Evolutionary conservation across 2,888 invertebrate species (phyloP), one percentile per base, ranked within the genome.

Genomic region (Papilio protenor): DNA sequence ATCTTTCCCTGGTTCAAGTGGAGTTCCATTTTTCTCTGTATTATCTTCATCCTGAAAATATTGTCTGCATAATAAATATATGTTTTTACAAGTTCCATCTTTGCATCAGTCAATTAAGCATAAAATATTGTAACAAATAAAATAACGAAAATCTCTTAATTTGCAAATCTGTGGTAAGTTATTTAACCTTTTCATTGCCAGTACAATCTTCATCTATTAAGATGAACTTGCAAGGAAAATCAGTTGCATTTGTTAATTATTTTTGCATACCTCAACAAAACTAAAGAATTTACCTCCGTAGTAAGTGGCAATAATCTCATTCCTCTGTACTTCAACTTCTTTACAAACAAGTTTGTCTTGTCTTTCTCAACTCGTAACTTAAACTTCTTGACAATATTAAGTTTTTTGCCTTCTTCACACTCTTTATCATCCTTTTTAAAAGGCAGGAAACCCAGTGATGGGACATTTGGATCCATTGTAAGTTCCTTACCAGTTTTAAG

Each of bases 271-370:
- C 18, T n/a, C 2, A 69, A 40, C n/a, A 40, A 6, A 40, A 40
- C 5, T 3, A 33, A 33, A 61, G 12, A n/a, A 73, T 73, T 64
- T 72, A 81, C 80, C 77, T 80, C 81, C 71, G 79, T 79, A 40
- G 82, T 16, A 3, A 83, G 77, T 18, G 85, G 85, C 52, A 87
- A 80, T 21, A 88, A 49, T 59, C 85, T 82, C 14, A 88, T 80
- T 0, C 92, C 91, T 72, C 93, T 85, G 72, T 93, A 94, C 81
- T 93, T 94, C 14, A 92, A 81, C 61, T 85, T 88, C 78, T 85
- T 90, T 0, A 81, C 73, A 73, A 86, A 91, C 0, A 83, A 57
- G 12, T 87, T 87, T 16, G 77, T 81, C 0, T 59, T n/a, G 21
- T 92, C 91, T 14, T 80, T 84, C 2, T 86, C 81, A 0, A 82